Conservation (phyloP, 2,888 invertebrate species). For the Willowsia nigromaculata region DNA sequence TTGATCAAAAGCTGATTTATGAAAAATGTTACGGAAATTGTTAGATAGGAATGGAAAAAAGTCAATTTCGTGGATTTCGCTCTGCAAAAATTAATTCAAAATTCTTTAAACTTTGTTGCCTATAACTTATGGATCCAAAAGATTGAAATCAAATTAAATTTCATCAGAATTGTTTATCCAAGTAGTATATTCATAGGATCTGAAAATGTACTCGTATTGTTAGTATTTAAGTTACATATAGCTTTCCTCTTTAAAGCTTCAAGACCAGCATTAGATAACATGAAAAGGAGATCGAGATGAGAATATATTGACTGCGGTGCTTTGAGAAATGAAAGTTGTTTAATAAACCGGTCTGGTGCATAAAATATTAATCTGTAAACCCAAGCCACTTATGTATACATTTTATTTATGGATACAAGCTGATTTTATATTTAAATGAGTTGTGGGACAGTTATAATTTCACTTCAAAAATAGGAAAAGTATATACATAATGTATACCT, state of each 20-base stretch:
- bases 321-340: constrained; percentile 51
- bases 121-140: not conserved
- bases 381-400: not conserved
- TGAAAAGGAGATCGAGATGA: not conserved
- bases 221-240: too few relatives aligned
- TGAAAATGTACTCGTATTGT: too few relatives aligned
- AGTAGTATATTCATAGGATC: not conserved
- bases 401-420: constrained; percentile 37
- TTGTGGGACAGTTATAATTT: constrained; percentile 11
- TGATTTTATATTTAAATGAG: constrained; percentile 37
- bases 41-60: not conserved
- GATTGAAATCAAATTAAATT: not conserved
- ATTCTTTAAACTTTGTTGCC: too few relatives aligned
- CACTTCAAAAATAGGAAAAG: constrained; percentile 23
- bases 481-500: not conserved
- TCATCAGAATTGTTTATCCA: not conserved
- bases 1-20: constrained; percentile 22
- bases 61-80: not conserved
- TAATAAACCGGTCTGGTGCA: constrained; percentile 45
- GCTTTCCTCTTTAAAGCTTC: not conserved
- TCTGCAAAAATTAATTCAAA: not conserved
- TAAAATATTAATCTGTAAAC: constrained; percentile 43
- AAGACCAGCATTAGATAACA: not conserved
- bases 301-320: not conserved
- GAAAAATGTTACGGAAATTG: not conserved